phyloP scores from a whole-genome alignment of 53 echinoderm and acorn worm species.

The Glandiceps talaboti region DNA sequence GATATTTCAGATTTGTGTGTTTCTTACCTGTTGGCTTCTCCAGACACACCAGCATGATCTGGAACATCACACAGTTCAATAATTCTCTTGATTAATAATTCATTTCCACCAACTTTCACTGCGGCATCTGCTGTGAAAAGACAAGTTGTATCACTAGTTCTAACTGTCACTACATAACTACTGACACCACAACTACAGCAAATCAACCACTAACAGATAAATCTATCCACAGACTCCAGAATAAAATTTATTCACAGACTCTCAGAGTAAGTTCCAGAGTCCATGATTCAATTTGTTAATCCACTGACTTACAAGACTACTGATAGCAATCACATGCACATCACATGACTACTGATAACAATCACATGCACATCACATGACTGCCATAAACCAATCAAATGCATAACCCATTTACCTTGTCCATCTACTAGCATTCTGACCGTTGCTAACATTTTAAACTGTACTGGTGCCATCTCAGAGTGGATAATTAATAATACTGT shows the following conservation, averaged over 20 bases:
- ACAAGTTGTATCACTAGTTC: no score
- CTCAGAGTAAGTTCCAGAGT: no score
- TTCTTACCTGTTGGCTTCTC: slow-evolving; percentile 88
- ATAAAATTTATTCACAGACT: no score
- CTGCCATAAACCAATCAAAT: background rate
- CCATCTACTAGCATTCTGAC: slow-evolving; percentile 84
- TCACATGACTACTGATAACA: background rate
- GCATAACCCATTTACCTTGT: slow-evolving; percentile 32
- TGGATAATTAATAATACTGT: slow-evolving; percentile 57
- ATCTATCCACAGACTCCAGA: no score
- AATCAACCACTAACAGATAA: no score
- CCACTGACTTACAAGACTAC: background rate
- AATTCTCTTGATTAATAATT: slow-evolving; percentile 61
- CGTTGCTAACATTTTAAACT: slow-evolving; percentile 87
- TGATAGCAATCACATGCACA: background rate
- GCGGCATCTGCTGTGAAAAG: slow-evolving; percentile 81
- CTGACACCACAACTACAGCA: no score
- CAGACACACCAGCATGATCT: slow-evolving; percentile 92
- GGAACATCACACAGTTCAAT: slow-evolving; percentile 78
- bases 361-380: background rate
- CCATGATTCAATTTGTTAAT: no score
- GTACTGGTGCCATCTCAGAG: slow-evolving; percentile 85
- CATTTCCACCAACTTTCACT: slow-evolving; percentile 68
- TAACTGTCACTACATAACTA: no score
- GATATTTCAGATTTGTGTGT: background rate